Base-by-base conservation (phyloP, 1,140 invertebrate species). In the Paraescarpia echinospica region DNA sequence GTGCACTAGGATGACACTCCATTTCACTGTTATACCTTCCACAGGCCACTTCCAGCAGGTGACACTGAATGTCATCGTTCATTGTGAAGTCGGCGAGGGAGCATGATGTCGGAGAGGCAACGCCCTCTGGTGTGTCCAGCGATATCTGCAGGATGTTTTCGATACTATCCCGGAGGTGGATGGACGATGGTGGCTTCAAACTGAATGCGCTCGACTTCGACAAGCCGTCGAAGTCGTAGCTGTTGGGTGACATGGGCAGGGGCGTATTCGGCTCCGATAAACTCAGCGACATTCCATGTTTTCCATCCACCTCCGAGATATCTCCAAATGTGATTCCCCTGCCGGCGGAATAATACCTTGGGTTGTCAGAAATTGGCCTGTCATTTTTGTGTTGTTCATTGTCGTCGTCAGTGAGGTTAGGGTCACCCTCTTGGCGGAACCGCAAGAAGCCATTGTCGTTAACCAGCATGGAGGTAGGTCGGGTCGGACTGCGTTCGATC, bases 81-180 rank as follows among this genome's bases (percentile, higher is more conserved):
- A 77, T 77, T 77, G 59, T 31, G 59, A 77, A 77, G 59, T 77
- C 27, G 22, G 59, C 14, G 59, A 77, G 59, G 2, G 59, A 77
- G 27, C 59, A 77, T 31, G 59, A 77, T 12, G 59, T 77, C 59
- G 59, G 59, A 0, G 59, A 77, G 59, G 18, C 59, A 77, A 77
- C 59, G 27, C 27, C 59, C 59, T 77, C 59, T 77, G 59, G 59
- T 18, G 59, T 77, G 22, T 77, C 59, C 59, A 77, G 27, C 59
- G 59, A 77, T 77, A 77, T 77, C 59, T 77, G 59, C 59, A 77
- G 59, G 59, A 77, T 77, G 90, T 41, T 41, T 51, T 93, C 92
- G 34, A 93, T 91, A 51, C 92, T 93, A 27, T 91, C 92, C 27
- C 90, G 92, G 34, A 93, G 92, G 48, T 93, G 92, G 27, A 93